Conservation (phyloP, 2,797 vertebrate species). For the Labeo calbasu region DNA sequence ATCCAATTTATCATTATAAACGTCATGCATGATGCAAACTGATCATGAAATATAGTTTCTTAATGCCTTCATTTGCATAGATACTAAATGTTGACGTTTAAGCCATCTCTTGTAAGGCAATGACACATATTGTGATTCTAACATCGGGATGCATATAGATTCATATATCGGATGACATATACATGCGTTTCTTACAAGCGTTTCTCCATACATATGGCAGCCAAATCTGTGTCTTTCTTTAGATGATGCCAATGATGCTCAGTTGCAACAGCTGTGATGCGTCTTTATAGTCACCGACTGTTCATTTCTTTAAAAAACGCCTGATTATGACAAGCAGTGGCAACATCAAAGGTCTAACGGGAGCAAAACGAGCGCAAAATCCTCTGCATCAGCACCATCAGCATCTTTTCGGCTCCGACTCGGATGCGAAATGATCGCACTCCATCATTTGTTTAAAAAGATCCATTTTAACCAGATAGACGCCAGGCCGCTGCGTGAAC, state of each 20-base stretch:
- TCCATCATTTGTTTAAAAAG: slow-evolving; percentile 2
- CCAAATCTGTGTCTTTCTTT: slow-evolving; percentile 48
- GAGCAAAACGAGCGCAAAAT: slow-evolving; percentile 27
- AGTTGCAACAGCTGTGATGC: slow-evolving; percentile 53
- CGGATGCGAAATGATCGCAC: background rate
- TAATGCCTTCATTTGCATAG: background rate
- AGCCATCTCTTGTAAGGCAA: background rate
- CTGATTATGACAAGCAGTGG: slow-evolving; percentile 46
- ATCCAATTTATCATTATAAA: slow-evolving; percentile 29
- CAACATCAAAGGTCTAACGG: slow-evolving; percentile 38
- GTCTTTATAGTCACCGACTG: slow-evolving; percentile 15
- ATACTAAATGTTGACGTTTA: background rate
- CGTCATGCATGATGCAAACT: slow-evolving; percentile 56
- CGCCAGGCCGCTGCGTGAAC: slow-evolving; percentile 9
- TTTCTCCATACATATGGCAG: background rate
- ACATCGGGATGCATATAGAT: background rate
- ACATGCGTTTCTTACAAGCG: background rate
- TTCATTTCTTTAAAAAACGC: slow-evolving; percentile 49
- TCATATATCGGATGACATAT: background rate
- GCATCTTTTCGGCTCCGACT: background rate
- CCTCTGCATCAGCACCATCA: slow-evolving; percentile 39
- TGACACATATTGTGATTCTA: slow-evolving; percentile 13
- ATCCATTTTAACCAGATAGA: background rate
- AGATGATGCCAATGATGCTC: slow-evolving; percentile 68
- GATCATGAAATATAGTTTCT: slow-evolving; percentile 56